phyloP scores from a whole-genome alignment of 1,140 invertebrate species.

The fruit fly (Drosophila melanogaster) region DNA sequence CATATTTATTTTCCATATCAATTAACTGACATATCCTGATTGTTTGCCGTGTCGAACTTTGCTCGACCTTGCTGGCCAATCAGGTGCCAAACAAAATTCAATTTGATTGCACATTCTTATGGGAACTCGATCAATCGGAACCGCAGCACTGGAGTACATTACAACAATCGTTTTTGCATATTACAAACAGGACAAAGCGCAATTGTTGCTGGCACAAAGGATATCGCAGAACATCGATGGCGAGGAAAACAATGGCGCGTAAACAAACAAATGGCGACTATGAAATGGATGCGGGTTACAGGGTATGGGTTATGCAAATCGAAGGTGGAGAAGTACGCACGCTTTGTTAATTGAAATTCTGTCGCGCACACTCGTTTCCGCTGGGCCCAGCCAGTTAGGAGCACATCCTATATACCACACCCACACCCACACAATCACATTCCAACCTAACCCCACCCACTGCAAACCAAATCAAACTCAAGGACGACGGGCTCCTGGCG shows the following conservation, averaged over 20 bases:
- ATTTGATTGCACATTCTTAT: constrained; percentile 49
- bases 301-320: background rate
- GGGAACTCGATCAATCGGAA: constrained; percentile 39
- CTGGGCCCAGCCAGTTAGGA: constrained; percentile 62
- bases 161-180: constrained; percentile 64
- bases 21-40: background rate
- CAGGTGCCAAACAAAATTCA: constrained; percentile 37
- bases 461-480: constrained; percentile 60
- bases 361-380: constrained; percentile 62
- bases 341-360: constrained; percentile 70
- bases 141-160: constrained; percentile 42
- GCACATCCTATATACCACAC: constrained; percentile 9
- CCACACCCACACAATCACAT: background rate
- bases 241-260: constrained; percentile 44
- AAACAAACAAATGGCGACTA: constrained; percentile 41
- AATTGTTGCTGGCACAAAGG: constrained; percentile 60
- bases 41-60: no score
- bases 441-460: background rate
- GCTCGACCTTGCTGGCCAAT: constrained; percentile 26
- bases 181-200: constrained; percentile 69
- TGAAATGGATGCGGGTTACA: background rate
- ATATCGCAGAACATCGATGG: constrained; percentile 26
- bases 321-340: constrained; percentile 8
- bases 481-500: constrained; percentile 40
- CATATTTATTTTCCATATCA: background rate